These are phyloP conservation scores for Labeo calbasu DNA, from an alignment of 2,797 vertebrate genomes.

Conservation along the genomic window DNA sequence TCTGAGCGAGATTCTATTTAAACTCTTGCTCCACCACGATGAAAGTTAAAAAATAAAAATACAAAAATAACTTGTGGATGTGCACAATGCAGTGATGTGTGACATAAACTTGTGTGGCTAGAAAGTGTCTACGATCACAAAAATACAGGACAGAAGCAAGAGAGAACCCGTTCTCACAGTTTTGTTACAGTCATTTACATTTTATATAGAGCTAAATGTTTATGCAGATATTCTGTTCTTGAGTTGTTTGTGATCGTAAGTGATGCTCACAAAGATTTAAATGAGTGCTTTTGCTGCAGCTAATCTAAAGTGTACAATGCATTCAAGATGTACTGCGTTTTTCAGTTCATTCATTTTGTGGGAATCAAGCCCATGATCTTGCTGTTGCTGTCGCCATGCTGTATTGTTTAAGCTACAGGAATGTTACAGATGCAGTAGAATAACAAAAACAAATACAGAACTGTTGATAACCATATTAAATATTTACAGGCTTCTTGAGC, in stretches of 20 bases:
- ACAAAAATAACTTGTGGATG: not conserved
- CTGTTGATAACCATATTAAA: not conserved
- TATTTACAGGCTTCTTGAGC: not conserved
- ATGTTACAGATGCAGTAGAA: not conserved
- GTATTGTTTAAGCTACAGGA: not conserved
- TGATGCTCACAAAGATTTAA: not conserved
- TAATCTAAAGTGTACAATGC: not conserved
- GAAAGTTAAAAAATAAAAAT: not conserved
- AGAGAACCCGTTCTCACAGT: not conserved
- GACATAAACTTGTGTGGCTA: not conserved
- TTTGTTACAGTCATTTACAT: not conserved
- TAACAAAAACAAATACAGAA: not conserved
- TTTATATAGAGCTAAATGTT: not conserved
- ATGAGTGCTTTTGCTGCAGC: not conserved
- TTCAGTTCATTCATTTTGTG: not conserved
- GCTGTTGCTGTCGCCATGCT: not conserved
- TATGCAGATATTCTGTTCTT: not conserved
- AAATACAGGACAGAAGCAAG: not conserved
- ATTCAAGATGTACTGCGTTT: not conserved
- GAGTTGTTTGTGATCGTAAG: not conserved
- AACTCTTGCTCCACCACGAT: not conserved
- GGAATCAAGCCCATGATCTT: not conserved
- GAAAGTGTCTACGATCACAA: not conserved
- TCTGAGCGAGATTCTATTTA: slow-evolving; percentile 6
- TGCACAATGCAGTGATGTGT: not conserved